Percentiles rank a stretch among this genome's conserved stretches.
Evolutionary conservation across 1,140 invertebrate species (phyloP).

Genomic region (Ruditapes philippinarum): DNA sequence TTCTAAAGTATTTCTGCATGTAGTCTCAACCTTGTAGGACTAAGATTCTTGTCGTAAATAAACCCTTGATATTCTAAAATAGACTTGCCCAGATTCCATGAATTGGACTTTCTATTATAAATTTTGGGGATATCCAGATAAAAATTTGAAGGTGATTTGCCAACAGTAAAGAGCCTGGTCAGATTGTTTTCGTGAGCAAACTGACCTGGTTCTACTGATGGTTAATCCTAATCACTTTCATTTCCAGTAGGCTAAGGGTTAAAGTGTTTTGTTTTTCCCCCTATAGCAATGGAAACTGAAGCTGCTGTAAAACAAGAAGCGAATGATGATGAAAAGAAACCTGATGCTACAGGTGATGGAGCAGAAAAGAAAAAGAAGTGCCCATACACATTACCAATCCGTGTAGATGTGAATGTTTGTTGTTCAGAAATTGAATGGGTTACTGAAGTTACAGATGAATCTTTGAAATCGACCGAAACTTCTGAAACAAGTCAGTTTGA

Average conservation of each 20-base stretch:
- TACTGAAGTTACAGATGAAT: constrained; percentile 46
- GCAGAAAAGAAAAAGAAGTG: constrained; percentile 16
- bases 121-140: too few relatives aligned
- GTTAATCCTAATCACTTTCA: too few relatives aligned
- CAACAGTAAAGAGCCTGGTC: too few relatives aligned
- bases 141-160: too few relatives aligned
- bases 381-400: constrained; percentile 25
- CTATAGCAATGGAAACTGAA: constrained; percentile 54
- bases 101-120: too few relatives aligned
- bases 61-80: background rate
- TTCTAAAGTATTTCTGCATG: too few relatives aligned
- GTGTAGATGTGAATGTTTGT: constrained; percentile 57
- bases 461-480: background rate
- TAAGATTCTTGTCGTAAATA: too few relatives aligned
- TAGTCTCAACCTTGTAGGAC: too few relatives aligned
- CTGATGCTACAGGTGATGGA: background rate
- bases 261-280: too few relatives aligned
- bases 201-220: too few relatives aligned
- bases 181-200: background rate
- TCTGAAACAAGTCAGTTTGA: constrained; percentile 4
- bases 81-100: background rate
- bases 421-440: constrained; percentile 56
- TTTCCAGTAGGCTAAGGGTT: too few relatives aligned
- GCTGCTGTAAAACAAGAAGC: background rate
- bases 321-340: constrained; percentile 32